Evolutionary conservation across 2,888 invertebrate genomes (phyloP).

Genomic region (Tipula confusa): DNA sequence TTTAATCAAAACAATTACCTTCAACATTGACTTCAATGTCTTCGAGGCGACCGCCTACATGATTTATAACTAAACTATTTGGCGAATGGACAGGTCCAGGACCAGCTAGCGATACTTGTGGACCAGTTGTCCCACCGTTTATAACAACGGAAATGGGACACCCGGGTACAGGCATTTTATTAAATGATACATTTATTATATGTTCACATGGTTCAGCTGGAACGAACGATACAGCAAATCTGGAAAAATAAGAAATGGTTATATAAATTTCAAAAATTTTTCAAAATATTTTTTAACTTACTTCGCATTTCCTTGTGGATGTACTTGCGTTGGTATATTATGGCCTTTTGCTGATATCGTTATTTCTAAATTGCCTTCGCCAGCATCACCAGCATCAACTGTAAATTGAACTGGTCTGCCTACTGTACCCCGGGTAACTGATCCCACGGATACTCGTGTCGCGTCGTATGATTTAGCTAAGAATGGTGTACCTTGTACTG

Average conservation of each 20-base stretch:
- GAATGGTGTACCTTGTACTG: conserved; percentile 84
- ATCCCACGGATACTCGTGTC: conserved; percentile 74
- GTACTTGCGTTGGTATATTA: conserved; percentile 93
- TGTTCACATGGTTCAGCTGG: conserved; percentile 93
- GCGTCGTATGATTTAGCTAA: conserved; percentile 91
- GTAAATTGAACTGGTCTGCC: conserved; percentile 91
- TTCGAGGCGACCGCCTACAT: conserved; percentile 82
- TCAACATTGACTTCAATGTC: conserved; percentile 96
- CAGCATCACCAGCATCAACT: conserved; percentile 93
- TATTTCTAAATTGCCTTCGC: conserved; percentile 95
- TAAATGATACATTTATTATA: conserved; percentile 95
- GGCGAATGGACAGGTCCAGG: conserved; percentile 68
- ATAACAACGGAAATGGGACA: conserved; percentile 89
- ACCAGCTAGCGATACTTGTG: conserved; percentile 66
- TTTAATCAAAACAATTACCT: conserved; percentile 60
- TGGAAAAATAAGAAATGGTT: conserved; percentile 39
- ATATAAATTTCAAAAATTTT: conserved; percentile 29
- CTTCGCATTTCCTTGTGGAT: conserved; percentile 77
- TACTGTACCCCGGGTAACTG: conserved; percentile 75
- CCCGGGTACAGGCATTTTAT: conserved; percentile 80
- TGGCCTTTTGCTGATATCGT: conserved; percentile 90
- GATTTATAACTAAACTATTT: conserved; percentile 68
- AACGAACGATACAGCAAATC: conserved; percentile 94
- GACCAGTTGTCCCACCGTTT: conserved; percentile 59
- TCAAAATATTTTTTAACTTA: conserved; percentile 35